Percentiles rank a stretch among this genome's conserved stretches.
Evolutionary conservation across 2,797 vertebrate species (phyloP).

Genomic region (Oreortyx pictus): DNA sequence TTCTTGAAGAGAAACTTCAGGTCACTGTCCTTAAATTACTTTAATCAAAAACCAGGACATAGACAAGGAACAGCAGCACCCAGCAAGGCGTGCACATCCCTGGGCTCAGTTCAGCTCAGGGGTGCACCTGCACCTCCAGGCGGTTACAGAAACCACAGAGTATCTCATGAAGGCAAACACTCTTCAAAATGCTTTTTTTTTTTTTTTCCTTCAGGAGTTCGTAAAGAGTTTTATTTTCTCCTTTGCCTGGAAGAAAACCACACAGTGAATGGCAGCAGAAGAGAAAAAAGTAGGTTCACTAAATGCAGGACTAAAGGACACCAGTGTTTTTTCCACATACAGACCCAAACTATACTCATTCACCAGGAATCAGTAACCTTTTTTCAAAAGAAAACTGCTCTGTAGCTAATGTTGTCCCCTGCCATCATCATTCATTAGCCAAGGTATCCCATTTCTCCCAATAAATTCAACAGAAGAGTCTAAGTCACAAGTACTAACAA

Average conservation of each 20-base stretch:
- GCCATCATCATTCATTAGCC: neutral
- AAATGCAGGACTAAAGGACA: neutral
- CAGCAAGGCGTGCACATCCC: neutral
- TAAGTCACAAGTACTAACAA: neutral
- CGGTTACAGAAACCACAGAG: neutral
- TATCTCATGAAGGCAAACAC: neutral
- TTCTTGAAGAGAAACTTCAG: neutral
- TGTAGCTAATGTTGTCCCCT: neutral
- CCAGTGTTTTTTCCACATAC: neutral
- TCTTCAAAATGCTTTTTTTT: neutral
- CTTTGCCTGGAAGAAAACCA: neutral
- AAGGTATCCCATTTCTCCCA: neutral
- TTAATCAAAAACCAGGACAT: neutral
- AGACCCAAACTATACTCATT: neutral
- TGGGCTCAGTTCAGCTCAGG: neutral
- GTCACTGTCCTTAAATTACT: conserved; percentile 36
- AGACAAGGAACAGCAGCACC: neutral
- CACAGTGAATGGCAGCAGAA: neutral
- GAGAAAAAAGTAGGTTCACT: neutral
- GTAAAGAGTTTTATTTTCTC: neutral
- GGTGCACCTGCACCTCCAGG: neutral
- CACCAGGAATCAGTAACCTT: neutral
- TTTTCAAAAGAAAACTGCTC: neutral
- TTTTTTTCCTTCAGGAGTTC: neutral
- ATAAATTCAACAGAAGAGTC: neutral